phyloP scores from a whole-genome alignment of 64 coral and sea anemone species.

The Platygyra sinensis region DNA sequence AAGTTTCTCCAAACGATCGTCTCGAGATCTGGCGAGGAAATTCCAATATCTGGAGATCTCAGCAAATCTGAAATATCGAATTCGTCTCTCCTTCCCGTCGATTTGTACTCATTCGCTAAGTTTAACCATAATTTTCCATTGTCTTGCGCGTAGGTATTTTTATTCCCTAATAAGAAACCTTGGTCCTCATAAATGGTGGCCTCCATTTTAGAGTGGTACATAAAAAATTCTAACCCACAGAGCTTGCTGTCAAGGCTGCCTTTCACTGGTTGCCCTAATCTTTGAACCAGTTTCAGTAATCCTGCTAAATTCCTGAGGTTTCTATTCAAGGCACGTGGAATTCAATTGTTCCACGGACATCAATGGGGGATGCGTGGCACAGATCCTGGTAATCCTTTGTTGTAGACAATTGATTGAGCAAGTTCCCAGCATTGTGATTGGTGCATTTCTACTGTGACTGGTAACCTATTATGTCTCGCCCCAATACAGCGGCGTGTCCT shows the following conservation, averaged over 20 bases:
- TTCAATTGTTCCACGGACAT: constrained; percentile 14
- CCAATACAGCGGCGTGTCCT: constrained; percentile 31
- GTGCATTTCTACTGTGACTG: not conserved
- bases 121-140: constrained; percentile 60
- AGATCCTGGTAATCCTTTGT: constrained; percentile 45
- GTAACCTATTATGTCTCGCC: constrained; percentile 25
- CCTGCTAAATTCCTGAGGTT: constrained; percentile 12
- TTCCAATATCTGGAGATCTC: constrained; percentile 83
- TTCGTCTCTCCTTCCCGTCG: constrained; percentile 52
- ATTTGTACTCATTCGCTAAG: constrained; percentile 66
- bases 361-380: constrained; percentile 45
- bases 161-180: constrained; percentile 68
- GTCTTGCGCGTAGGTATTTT: constrained; percentile 60
- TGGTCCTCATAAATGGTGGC: constrained; percentile 74
- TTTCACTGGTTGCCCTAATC: not conserved
- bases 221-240: not conserved
- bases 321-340: constrained; percentile 41
- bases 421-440: constrained; percentile 1
- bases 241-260: not conserved
- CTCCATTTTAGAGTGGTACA: constrained; percentile 40
- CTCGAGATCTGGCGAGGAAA: constrained; percentile 82
- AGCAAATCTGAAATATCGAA: constrained; percentile 70
- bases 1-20: constrained; percentile 73
- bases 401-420: not conserved
- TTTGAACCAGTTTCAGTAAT: not conserved